phyloP scores from a whole-genome alignment of 53 echinoderm and acorn worm species.

The Henricia sp. region DNA sequence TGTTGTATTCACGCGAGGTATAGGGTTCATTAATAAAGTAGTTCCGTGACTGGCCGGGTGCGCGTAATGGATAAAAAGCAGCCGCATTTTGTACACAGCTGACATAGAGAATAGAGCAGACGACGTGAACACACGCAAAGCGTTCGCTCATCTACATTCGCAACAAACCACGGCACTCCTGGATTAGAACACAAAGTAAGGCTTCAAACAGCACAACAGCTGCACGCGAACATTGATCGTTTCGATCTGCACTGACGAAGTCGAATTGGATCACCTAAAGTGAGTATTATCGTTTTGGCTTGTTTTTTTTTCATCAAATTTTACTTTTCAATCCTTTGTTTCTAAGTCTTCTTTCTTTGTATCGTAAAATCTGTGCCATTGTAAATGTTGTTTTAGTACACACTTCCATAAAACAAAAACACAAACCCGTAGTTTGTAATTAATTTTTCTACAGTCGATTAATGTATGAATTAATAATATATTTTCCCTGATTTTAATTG shows the following conservation, averaged over 20 bases:
- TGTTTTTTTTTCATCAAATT: no score
- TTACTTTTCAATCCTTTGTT: not conserved
- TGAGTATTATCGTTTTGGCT: slow-evolving; percentile 21
- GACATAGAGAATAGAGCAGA: slow-evolving; percentile 22
- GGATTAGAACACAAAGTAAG: not conserved
- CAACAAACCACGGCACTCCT: not conserved
- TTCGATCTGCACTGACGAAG: not conserved
- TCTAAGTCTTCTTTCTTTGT: not conserved
- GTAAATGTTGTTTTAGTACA: not conserved
- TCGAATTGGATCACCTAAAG: slow-evolving; percentile 22
- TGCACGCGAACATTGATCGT: not conserved
- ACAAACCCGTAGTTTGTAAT: no score
- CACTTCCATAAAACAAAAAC: no score
- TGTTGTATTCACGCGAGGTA: slow-evolving; percentile 15
- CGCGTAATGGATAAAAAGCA: slow-evolving; percentile 37
- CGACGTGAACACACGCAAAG: slow-evolving; percentile 7
- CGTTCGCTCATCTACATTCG: not conserved
- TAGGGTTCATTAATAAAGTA: slow-evolving; percentile 60
- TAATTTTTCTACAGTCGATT: no score
- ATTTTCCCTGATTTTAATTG: no score
- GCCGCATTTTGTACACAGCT: not conserved
- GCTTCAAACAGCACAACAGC: not conserved
- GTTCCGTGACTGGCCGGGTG: slow-evolving; percentile 33
- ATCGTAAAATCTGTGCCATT: not conserved
- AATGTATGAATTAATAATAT: no score